Base-by-base conservation (phyloP, 2,888 invertebrate genomes). In the Capitulum mitella region DNA sequence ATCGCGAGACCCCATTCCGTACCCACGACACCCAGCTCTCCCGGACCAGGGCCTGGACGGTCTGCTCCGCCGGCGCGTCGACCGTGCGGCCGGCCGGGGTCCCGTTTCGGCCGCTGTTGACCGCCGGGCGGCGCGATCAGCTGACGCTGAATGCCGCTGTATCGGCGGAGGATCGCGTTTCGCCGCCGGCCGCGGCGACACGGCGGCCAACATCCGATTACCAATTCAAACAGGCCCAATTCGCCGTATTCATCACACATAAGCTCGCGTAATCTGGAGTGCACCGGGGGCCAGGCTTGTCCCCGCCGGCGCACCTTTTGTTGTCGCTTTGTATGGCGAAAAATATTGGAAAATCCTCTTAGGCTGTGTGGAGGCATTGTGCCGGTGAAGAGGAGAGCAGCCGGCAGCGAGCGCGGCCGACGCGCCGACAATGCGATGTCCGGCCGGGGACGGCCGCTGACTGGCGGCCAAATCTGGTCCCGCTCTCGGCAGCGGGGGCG, bases 231-330 rank as follows among this genome's bases (percentile, higher is more conserved):
- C 64, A 34, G 34, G 64, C 16, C 64, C 64, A 16, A 64, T 64
- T 32, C 64, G 64, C 64, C 64, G 64, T 64, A 64, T 64, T 64
- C 64, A 64, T 64, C 64, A 34, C 64, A 64, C 64, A 64, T 64
- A 64, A 64, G 64, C 64, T 34, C 16, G 64, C 16, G 64, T 64
- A 64, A 64, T 32, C 64, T 64, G 64, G 64, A 34, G 64, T 19
- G 64, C 32, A 32, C 64, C 32, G 14, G 32, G 26, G 34, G 64
- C 3, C 32, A 3, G 16, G 32, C 34, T 19, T 32, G 64, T 34
- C 16, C 64, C 34, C 64, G 64, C 32, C 64, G 19, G 19, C 64
- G 64, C 64, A 12, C 16, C 64, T 64, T 64, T 64, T 64, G 64
- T 64, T 64, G 64, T 64, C 34, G 64, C 64, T 64, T 64, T 64